Percentiles rank a stretch among this genome's conserved stretches.
These are phyloP conservation scores for Aurelia aurita DNA, from an alignment of 30 jellyfish, hydroid and myxozoan genomes.

Conservation along the genomic window DNA sequence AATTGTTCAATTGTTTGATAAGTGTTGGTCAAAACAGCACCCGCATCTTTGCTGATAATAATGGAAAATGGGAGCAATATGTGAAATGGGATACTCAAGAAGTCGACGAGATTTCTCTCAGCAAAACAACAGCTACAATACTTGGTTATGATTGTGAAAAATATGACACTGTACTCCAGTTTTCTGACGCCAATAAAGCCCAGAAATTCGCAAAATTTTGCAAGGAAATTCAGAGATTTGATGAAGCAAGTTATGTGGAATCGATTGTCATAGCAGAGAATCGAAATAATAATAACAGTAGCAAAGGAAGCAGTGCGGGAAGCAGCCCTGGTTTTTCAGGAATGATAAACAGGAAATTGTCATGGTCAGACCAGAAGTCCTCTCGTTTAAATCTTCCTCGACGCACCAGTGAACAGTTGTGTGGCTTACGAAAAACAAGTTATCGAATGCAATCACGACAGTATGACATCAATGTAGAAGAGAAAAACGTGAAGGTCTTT, in stretches of 20 bases:
- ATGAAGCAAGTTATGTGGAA: constrained; percentile 17
- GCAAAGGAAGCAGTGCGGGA: background rate
- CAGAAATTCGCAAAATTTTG: constrained; percentile 41
- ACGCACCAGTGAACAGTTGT: background rate
- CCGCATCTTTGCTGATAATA: constrained; percentile 29
- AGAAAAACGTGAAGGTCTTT: too few relatives aligned
- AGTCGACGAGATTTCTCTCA: constrained; percentile 27
- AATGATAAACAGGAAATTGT: constrained; percentile 1
- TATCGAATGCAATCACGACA: too few relatives aligned
- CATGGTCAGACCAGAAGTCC: constrained; percentile 12
- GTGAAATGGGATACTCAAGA: constrained; percentile 64
- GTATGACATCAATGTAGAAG: too few relatives aligned
- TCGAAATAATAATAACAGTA: background rate
- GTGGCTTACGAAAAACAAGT: constrained; percentile 6
- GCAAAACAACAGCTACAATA: constrained; percentile 25
- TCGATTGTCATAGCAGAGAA: background rate
- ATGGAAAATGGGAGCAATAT: constrained; percentile 36
- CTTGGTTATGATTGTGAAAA: constrained; percentile 46
- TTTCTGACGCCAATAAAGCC: constrained; percentile 18
- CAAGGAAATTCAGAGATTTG: constrained; percentile 52
- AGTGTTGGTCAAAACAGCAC: constrained; percentile 52
- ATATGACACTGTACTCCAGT: constrained; percentile 41
- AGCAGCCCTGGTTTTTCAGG: background rate
- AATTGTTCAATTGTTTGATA: constrained; percentile 14
- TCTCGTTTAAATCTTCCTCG: constrained; percentile 17